Conservation (phyloP, 2,113 vertebrate genomes). For the Lota lota region DNA sequence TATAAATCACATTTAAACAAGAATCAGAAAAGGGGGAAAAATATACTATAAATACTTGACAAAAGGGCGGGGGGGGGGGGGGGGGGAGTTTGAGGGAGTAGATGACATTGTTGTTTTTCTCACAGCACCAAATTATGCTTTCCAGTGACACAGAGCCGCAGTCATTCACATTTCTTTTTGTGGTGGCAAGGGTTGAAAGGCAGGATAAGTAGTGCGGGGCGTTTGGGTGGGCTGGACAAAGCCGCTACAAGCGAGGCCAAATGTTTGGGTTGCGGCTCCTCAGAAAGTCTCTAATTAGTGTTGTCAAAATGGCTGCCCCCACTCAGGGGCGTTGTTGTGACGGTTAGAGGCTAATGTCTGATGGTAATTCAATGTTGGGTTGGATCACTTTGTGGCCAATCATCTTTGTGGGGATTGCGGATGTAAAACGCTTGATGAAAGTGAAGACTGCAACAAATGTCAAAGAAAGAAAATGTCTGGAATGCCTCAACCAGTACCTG, state of each 20-base stretch:
- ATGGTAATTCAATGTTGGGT: conserved; percentile 56
- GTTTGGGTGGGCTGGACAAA: not conserved
- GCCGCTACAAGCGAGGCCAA: conserved; percentile 8
- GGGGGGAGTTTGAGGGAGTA: not conserved
- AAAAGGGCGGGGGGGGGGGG: too few relatives aligned
- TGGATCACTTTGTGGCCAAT: conserved; percentile 51
- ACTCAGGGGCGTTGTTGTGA: conserved; percentile 11
- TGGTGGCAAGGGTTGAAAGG: not conserved
- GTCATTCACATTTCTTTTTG: not conserved
- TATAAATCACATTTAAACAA: too few relatives aligned
- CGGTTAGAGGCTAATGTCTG: conserved; percentile 42
- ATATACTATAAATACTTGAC: too few relatives aligned
- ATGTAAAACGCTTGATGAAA: conserved; percentile 13
- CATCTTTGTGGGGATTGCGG: conserved; percentile 24
- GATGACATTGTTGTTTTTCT: not conserved
- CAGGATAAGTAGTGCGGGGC: not conserved
- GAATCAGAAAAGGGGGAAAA: too few relatives aligned
- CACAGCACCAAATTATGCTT: not conserved
- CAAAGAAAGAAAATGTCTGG: too few relatives aligned
- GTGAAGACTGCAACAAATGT: too few relatives aligned
- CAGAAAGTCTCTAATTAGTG: conserved; percentile 29
- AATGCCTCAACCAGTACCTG: too few relatives aligned
- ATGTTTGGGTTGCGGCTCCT: conserved; percentile 23
- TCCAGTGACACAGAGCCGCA: not conserved
- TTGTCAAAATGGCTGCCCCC: conserved; percentile 14